These are phyloP conservation scores for Mustela lutreola DNA, from an alignment of 2,113 vertebrate species.

Conservation along the genomic window DNA sequence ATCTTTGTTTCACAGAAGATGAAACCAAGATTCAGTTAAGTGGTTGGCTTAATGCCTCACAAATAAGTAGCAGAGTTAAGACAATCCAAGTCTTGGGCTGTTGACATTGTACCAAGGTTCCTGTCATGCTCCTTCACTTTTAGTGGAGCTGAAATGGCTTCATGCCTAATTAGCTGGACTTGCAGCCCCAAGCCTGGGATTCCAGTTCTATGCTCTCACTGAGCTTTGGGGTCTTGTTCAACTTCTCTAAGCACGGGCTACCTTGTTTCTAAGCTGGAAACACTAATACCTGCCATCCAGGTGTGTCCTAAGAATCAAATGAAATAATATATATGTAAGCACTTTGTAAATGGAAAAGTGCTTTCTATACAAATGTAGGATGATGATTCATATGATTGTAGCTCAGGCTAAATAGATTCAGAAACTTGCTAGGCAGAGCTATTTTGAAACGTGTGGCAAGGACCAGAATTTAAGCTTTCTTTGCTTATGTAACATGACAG, in stretches of 20 bases:
- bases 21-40: conserved; percentile 42
- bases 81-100: background rate
- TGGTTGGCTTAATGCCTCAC: background rate
- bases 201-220: background rate
- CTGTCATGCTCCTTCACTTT: background rate
- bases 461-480: conserved; percentile 37
- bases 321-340: conserved; percentile 20
- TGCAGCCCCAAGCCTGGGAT: background rate
- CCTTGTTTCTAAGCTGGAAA: conserved; percentile 44
- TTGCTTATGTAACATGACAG: conserved; percentile 41
- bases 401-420: conserved; percentile 67
- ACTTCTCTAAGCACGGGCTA: background rate
- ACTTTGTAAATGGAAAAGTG: conserved; percentile 64
- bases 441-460: conserved; percentile 72
- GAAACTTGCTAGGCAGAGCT: conserved; percentile 78
- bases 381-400: conserved; percentile 74
- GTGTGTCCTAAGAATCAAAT: conserved; percentile 45
- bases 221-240: background rate
- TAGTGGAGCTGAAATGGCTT: background rate
- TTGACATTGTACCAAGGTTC: background rate
- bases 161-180: background rate
- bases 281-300: background rate
- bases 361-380: conserved; percentile 57
- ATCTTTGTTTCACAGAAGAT: conserved; percentile 36
- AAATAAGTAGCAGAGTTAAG: background rate